Base-by-base conservation (phyloP, 2,797 vertebrate species). In the Knipowitschia caucasica region DNA sequence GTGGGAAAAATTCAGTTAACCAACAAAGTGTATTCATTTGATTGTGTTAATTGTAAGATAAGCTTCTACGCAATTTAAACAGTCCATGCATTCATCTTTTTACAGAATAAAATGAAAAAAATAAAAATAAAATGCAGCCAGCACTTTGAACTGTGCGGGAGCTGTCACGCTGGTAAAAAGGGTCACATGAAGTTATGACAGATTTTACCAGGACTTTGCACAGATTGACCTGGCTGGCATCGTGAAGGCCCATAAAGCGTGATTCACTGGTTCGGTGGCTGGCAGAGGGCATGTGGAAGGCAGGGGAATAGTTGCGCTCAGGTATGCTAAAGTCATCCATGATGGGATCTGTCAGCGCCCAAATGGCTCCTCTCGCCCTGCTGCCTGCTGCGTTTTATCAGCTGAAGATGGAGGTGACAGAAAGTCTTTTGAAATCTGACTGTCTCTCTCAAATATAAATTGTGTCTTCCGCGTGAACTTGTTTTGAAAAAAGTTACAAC, bases 301-400 rank as follows among this genome's bases (percentile, higher is more conserved):
- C 64, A 64, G 68, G 50, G 58, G 71, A 72, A 81, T 76, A 88
- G 84, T 78, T 73, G 75, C 51, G 58, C 79, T 82, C 74, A 82
- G 85, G 81, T 89, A 87, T 80, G 83, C 78, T 84, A 86, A 90
- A 89, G 83, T 86, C 82, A 84, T 85, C 81, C 80, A 75, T 84
- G 78, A 85, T 85, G 83, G 85, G 83, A 89, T 89, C 82, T 87
- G 87, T 87, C 87, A 89, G 84, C 70, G 78, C 81, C 54, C 82
- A 83, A 88, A 89, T 88, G 82, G 69, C 71, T 77, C 76, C 74
- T 75, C 67, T 83, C 75, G 50, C 77, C 83, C 66, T 51, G 55
- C 76, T 74, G 73, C 73, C 75, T 73, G 31, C 59, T 78, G 78
- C 65, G 50, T 84, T 89, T 85, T 79, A 83, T 84, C 82, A 86